phyloP scores from a whole-genome alignment of 2,113 vertebrate genomes.

The Myocastor coypus region DNA sequence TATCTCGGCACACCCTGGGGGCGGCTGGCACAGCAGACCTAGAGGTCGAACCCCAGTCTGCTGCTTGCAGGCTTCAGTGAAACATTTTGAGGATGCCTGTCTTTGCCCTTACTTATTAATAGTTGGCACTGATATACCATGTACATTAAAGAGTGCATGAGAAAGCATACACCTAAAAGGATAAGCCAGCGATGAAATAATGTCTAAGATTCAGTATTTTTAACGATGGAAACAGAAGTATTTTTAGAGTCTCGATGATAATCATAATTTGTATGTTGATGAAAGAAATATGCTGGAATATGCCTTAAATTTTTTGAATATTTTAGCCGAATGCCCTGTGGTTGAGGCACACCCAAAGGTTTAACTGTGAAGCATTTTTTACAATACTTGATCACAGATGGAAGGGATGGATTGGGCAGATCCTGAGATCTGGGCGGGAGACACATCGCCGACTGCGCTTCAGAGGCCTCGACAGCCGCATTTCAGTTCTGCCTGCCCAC shows the following conservation, averaged over 20 bases:
- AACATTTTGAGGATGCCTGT: background rate
- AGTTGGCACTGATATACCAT: background rate
- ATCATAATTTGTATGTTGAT: conserved; percentile 7
- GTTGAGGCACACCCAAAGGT: background rate
- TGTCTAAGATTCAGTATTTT: background rate
- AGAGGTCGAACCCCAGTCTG: too few relatives aligned
- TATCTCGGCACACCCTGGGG: too few relatives aligned
- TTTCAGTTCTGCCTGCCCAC: background rate
- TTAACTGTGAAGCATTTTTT: background rate
- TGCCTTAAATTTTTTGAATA: background rate
- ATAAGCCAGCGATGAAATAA: background rate
- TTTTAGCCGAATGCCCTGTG: background rate
- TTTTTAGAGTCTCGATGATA: background rate
- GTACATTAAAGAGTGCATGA: background rate
- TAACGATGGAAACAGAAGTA: background rate
- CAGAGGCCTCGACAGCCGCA: background rate
- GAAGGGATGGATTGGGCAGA: background rate
- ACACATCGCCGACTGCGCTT: background rate
- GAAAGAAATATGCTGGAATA: background rate
- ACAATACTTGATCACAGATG: background rate
- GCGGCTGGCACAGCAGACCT: too few relatives aligned
- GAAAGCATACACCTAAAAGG: background rate
- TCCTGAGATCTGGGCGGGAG: background rate
- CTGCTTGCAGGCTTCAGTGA: background rate
- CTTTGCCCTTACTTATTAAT: background rate